A percentile compares a stretch with the other conserved stretches of the same genome.
Evolutionary conservation across 2,888 invertebrate species (phyloP).

Genomic region (Pachydiplax longipennis): DNA sequence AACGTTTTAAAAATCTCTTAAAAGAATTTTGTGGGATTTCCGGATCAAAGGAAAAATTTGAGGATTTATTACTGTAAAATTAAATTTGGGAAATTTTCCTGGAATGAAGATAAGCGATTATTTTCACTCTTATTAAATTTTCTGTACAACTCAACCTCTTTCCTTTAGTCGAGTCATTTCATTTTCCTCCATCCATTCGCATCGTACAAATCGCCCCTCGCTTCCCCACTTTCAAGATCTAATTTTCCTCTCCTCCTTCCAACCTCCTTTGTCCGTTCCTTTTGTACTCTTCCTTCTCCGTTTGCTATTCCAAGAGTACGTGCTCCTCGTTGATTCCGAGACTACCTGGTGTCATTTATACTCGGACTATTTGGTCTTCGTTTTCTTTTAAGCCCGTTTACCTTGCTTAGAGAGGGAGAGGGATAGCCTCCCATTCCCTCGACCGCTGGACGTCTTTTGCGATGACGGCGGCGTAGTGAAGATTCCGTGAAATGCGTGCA

Average conservation of each 20-base stretch:
- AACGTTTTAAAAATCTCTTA: no score
- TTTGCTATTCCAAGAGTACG: background rate
- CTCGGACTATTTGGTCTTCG: background rate
- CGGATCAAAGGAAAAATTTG: no score
- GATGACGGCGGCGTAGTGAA: background rate
- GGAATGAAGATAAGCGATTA: no score
- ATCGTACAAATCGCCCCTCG: no score
- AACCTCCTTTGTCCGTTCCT: background rate
- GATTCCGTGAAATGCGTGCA: constrained; percentile 1
- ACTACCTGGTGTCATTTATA: constrained; percentile 16
- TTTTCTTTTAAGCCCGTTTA: background rate
- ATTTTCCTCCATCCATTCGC: no score
- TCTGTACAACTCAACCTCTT: background rate
- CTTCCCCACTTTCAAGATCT: no score
- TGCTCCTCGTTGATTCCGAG: background rate
- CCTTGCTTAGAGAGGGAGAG: background rate
- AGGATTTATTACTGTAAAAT: no score
- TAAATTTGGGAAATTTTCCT: no score
- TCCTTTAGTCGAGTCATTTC: no score
- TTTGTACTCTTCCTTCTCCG: background rate
- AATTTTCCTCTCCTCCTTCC: no score
- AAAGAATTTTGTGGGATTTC: no score
- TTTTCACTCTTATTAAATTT: background rate
- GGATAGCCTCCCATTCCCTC: background rate
- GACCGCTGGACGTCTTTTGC: background rate